phyloP scores from a whole-genome alignment of 2,113 vertebrate species.

The Cyphomyrus discorhynchus region DNA sequence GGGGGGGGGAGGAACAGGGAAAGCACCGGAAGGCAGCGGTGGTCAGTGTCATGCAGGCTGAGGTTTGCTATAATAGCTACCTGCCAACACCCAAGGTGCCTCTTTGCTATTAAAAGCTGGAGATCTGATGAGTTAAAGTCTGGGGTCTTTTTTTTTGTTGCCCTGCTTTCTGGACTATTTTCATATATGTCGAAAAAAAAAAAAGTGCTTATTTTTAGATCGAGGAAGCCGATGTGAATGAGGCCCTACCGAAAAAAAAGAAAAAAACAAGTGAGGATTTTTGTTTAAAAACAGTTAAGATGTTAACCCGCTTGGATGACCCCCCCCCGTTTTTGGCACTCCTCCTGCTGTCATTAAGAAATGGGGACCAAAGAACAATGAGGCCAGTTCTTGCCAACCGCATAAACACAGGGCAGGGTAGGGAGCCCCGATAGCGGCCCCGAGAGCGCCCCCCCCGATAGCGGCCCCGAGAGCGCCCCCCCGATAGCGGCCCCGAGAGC shows the following conservation, averaged over 20 bases:
- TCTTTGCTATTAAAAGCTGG: neutral
- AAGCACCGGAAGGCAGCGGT: neutral
- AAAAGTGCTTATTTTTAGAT: slow-evolving; percentile 51
- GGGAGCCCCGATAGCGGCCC: neutral
- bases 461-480: too few species aligned
- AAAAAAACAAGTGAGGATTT: slow-evolving; percentile 58
- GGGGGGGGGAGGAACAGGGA: slow-evolving; percentile 11
- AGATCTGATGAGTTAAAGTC: neutral
- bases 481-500: neutral
- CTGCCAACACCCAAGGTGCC: neutral
- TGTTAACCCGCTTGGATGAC: slow-evolving; percentile 62
- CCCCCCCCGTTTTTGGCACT: slow-evolving; percentile 42
- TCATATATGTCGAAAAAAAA: slow-evolving; percentile 26
- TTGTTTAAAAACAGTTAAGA: slow-evolving; percentile 57
- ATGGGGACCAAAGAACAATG: slow-evolving; percentile 48
- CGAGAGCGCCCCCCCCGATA: neutral
- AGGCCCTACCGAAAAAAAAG: slow-evolving; percentile 53
- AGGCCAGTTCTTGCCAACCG: neutral
- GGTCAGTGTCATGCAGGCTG: neutral
- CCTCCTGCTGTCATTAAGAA: slow-evolving; percentile 39
- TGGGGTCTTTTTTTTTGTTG: slow-evolving; percentile 16
- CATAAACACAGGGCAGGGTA: neutral
- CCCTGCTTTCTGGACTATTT: slow-evolving; percentile 30
- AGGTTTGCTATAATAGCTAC: neutral
- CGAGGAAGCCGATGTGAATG: slow-evolving; percentile 49